A percentile compares a stretch with the other conserved stretches of the same genome.
Conservation (phyloP, 2,113 vertebrate species). For the Paratilapia polleni region DNA sequence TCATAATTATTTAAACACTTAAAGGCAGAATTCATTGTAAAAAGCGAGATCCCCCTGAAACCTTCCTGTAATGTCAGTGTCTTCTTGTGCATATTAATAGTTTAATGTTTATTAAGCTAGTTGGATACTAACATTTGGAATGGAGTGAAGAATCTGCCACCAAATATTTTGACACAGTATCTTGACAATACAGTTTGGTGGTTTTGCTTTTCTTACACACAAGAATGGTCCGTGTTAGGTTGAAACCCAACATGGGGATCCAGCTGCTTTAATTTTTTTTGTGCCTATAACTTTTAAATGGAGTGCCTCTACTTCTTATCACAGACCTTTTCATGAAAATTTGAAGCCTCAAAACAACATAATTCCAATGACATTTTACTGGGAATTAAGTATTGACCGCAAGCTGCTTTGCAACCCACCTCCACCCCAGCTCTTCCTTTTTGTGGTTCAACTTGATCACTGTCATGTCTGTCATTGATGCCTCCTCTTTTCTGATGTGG, state of each 20-base stretch:
- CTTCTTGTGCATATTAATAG: not conserved
- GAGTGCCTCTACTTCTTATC: not conserved
- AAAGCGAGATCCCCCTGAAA: slow-evolving; percentile 3
- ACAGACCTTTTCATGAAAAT: not conserved
- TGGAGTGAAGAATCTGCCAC: not conserved
- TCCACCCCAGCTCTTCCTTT: not conserved
- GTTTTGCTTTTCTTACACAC: not conserved
- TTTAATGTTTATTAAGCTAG: not conserved
- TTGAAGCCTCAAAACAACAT: not conserved
- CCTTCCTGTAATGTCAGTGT: not conserved
- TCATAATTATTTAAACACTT: slow-evolving; percentile 48
- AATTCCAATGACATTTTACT: not conserved
- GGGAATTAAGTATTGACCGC: not conserved
- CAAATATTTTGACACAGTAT: not conserved
- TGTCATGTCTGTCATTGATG: rapidly evolving
- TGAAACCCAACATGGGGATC: not conserved
- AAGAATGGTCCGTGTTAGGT: not conserved
- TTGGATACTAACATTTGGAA: slow-evolving; percentile 2
- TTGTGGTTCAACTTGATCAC: not conserved
- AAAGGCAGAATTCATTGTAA: slow-evolving; percentile 18
- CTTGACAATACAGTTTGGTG: not conserved
- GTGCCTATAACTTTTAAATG: rapidly evolving
- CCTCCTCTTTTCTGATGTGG: not conserved
- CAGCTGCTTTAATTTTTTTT: not conserved
- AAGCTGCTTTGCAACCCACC: not conserved